Base-by-base conservation (phyloP, 2,113 vertebrate genomes). In the Buteo buteo region DNA sequence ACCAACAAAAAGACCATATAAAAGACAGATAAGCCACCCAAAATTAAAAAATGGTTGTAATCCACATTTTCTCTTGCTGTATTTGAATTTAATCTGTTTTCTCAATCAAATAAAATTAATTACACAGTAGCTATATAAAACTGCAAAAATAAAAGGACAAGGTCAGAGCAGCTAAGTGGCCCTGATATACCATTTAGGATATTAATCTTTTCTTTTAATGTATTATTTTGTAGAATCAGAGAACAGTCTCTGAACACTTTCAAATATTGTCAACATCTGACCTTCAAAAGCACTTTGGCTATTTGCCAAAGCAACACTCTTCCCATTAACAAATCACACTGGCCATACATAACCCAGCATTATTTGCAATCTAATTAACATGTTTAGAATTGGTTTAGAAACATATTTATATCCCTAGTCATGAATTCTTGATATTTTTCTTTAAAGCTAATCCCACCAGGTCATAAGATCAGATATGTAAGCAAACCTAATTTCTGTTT, bases 251-350 rank as follows among this genome's bases (percentile, higher is more conserved):
- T 5, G 12, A 76, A 77, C 42, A 45, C 62, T 89, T 87, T 90
- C 49, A 94, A 69, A 70, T 82, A 64, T 31, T 40, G 28, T 71
- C 81, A 82, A 17, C 83, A 87, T 72, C 32, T 9, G 55, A 95
- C 87, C 74, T 91, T 83, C 74, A 82, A 91, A 95, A 78, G 84
- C 84, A 80, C 78, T 86, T 50, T 89, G 91, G 95, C 66, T 91
- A 42, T 50, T 65, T 87, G 85, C 89, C 95, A 95, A 50, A 82
- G 67, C 18, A 92, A 76, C 52, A 65, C 76, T 90, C 50, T 59
- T 77, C 54, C 45, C 16, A 70, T 78, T 80, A 93, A 76, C 69
- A 85, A 84, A 93, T 80, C 50, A 59, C 28, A 92, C n/a, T 31
- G 61, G 20, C 44, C 26, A 76, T 69, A 89, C 1, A 70, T 80